These are phyloP conservation scores for Diplodus sargus DNA, from an alignment of 2,797 vertebrate species.

Conservation along the genomic window DNA sequence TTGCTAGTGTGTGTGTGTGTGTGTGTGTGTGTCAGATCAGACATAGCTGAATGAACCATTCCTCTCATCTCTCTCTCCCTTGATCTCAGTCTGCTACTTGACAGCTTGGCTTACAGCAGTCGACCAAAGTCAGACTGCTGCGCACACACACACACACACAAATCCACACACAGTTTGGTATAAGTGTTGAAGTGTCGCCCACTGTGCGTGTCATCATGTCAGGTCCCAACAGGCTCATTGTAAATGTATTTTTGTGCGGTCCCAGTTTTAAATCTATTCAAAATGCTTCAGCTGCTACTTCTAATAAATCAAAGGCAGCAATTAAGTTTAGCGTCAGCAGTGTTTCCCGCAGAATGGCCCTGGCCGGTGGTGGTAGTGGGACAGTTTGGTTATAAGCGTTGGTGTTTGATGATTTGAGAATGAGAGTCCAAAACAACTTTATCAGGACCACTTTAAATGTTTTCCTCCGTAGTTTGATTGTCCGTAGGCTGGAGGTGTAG, in stretches of 20 bases:
- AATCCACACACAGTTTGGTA: conserved; percentile 9
- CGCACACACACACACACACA: conserved; percentile 26
- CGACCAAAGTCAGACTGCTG: conserved; percentile 55
- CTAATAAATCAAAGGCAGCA: too few species aligned
- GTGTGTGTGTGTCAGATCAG: conserved; percentile 35
- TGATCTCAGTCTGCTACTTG: conserved; percentile 77
- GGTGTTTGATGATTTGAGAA: too few species aligned
- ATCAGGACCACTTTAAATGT: too few species aligned
- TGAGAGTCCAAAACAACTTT: too few species aligned
- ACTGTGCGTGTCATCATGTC: conserved; percentile 46
- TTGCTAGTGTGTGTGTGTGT: neutral
- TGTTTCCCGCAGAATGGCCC: too few species aligned
- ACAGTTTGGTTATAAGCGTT: too few species aligned
- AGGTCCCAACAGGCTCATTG: conserved; percentile 33
- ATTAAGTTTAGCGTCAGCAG: too few species aligned
- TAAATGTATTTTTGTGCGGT: conserved; percentile 28
- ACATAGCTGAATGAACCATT: conserved; percentile 27
- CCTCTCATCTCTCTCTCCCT: conserved; percentile 43
- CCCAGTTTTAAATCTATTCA: too few species aligned
- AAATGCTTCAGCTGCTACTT: too few species aligned
- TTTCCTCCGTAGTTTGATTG: too few species aligned
- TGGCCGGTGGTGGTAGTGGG: too few species aligned
- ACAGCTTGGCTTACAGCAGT: conserved; percentile 67
- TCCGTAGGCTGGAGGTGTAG: too few species aligned
- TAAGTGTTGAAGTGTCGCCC: conserved; percentile 39